Evolutionary conservation across 2,797 vertebrate species (phyloP), one percentile per base, ranked within the genome.

Genomic region (Cyprinella venusta): DNA sequence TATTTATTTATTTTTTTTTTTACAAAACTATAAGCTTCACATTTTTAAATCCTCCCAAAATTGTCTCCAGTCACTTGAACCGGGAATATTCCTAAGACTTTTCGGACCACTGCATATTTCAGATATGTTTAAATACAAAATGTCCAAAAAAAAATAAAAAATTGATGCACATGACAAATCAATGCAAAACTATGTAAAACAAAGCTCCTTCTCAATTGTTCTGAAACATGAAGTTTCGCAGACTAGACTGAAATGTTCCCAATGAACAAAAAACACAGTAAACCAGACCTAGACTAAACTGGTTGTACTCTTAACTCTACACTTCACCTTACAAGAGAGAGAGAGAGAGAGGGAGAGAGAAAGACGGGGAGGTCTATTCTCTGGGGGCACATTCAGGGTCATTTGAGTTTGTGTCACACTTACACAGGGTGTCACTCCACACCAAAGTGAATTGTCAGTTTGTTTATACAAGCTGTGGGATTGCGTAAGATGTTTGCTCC

Each of bases 401-500:
- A 92, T 94, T 94, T 92, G 83, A 80, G 90, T 93, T 89, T 94
- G 93, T 89, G 90, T 93, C 92, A 91, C 90, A 89, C 90, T 92
- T 92, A 91, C 90, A 93, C 93, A 87, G 89, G 93, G 92, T 95
- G 93, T 95, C 93, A 95, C 91, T 93, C 93, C 85, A 79, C 88
- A 87, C 90, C 92, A 90, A 94, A 94, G 93, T 95, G 94, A 95
- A 96, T 95, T 95, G 94, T 90, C 93, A 91, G 90, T 93, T 93
- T 94, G 93, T 95, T 96, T 95, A 93, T 92, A 91, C 91, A 93
- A 94, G 93, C 91, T 92, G 93, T 93, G 94, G 92, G 92, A 94
- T 95, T 94, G 94, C 91, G 90, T 92, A 93, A 94, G 86, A 87
- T 93, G 93, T 93, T 92, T 90, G 88, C 82, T 84, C 82, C 91